These are phyloP conservation scores for Mixornis gularis DNA, from an alignment of 2,113 vertebrate species.

Conservation along the genomic window DNA sequence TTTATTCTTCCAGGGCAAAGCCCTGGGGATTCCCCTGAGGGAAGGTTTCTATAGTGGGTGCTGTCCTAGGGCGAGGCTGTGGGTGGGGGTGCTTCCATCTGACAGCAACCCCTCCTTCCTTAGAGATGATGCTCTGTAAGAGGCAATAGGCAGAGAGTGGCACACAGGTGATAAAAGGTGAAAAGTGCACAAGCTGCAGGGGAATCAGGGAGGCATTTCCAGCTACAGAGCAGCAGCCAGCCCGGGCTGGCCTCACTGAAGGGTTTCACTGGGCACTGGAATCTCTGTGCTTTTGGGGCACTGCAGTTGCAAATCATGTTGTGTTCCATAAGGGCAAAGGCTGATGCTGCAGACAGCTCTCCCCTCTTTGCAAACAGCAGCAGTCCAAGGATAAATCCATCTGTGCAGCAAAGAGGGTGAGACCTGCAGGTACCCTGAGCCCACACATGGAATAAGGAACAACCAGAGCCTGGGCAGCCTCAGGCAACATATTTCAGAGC, in stretches of 20 bases:
- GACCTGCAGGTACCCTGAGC: not conserved
- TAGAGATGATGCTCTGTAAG: not conserved
- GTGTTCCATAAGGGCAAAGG: not conserved
- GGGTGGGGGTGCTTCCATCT: accelerated
- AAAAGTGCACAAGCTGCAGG: not conserved
- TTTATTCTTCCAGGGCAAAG: too few species aligned
- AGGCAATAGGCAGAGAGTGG: not conserved
- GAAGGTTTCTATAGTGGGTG: not conserved
- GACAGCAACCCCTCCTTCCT: not conserved
- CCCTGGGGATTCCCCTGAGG: too few species aligned
- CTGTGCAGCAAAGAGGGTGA: not conserved
- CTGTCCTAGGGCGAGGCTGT: accelerated
- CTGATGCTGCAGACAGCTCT: not conserved
- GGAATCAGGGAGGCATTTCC: not conserved
- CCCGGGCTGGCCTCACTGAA: not conserved
- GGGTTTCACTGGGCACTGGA: not conserved
- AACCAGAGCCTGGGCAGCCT: slow-evolving; percentile 12
- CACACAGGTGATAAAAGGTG: not conserved
- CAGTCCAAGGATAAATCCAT: not conserved
- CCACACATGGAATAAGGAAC: not conserved
- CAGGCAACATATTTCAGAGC: slow-evolving; percentile 14
- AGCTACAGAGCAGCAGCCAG: not conserved
- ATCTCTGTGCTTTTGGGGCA: not conserved
- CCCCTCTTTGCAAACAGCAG: not conserved
- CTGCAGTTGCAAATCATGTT: accelerated